phyloP scores from a whole-genome alignment of 2,113 vertebrate species.

The Vireo altiloquus region DNA sequence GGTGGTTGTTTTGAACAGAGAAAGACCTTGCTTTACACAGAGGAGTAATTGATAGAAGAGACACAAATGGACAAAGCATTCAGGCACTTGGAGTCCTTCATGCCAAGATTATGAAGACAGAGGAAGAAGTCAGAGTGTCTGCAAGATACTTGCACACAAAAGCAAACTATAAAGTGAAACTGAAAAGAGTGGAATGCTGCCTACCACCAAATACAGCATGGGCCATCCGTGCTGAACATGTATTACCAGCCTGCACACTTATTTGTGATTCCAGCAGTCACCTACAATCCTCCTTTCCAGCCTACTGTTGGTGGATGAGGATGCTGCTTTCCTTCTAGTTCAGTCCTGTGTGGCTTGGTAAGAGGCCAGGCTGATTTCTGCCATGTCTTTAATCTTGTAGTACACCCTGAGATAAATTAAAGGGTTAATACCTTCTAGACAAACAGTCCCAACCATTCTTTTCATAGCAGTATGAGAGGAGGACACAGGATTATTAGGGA shows the following conservation, averaged over 20 bases:
- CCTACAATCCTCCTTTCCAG: not conserved
- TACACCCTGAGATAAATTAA: not conserved
- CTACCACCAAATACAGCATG: not conserved
- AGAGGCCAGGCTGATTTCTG: not conserved
- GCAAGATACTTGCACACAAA: not conserved
- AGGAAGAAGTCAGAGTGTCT: not conserved
- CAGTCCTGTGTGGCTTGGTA: not conserved
- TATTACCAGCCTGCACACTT: not conserved
- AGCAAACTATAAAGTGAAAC: not conserved
- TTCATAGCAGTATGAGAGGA: not conserved
- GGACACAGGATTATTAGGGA: not conserved
- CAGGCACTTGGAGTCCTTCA: not conserved
- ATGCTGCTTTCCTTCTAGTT: not conserved
- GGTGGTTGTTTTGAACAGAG: not conserved
- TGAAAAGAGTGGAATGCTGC: rapidly evolving
- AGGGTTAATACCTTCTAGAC: not conserved
- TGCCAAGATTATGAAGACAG: not conserved
- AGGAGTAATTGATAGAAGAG: not conserved
- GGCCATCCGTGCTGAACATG: not conserved
- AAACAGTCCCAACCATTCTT: not conserved
- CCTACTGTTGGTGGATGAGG: not conserved
- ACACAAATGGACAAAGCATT: not conserved
- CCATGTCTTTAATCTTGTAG: not conserved
- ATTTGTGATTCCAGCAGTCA: not conserved
- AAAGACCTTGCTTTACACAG: not conserved